Percentiles rank a stretch among this genome's conserved stretches.
Evolutionary conservation across 2,113 vertebrate genomes (phyloP).

Genomic region (Psophia crepitans): DNA sequence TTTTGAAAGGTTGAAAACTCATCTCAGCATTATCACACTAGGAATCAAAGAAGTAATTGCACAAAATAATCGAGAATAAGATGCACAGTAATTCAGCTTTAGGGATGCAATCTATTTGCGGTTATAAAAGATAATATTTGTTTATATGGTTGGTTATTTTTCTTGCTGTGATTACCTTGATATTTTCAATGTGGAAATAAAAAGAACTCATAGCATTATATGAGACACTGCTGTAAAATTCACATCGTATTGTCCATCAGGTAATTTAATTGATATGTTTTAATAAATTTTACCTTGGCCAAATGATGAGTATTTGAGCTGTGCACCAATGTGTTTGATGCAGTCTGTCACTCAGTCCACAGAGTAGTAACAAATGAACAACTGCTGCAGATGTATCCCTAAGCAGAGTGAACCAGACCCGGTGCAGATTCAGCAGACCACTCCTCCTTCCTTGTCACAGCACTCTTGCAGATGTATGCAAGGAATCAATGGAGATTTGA

Average conservation of each 20-base stretch:
- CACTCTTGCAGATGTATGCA: background rate
- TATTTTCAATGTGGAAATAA: constrained; percentile 57
- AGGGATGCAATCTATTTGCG: constrained; percentile 49
- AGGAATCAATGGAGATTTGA: background rate
- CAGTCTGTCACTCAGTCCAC: background rate
- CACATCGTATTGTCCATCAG: background rate
- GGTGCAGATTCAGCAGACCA: background rate
- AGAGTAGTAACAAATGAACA: background rate
- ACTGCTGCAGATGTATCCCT: background rate
- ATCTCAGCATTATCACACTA: constrained; percentile 48
- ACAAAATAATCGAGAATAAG: constrained; percentile 58
- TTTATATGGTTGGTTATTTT: constrained; percentile 13
- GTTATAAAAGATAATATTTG: constrained; percentile 49
- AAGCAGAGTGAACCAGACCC: background rate
- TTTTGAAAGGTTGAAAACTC: constrained; percentile 60
- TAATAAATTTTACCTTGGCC: background rate
- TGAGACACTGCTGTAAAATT: background rate
- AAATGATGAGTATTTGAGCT: background rate
- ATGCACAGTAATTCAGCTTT: constrained; percentile 50
- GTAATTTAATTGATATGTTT: background rate
- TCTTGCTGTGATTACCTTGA: constrained; percentile 42
- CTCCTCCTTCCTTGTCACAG: background rate
- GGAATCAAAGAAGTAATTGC: constrained; percentile 66
- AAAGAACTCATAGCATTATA: background rate
- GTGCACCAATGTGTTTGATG: background rate